Percentiles rank a stretch among this genome's conserved stretches.
Evolutionary conservation across 2,888 invertebrate species (phyloP).

Genomic region (Pheosia gnoma): DNA sequence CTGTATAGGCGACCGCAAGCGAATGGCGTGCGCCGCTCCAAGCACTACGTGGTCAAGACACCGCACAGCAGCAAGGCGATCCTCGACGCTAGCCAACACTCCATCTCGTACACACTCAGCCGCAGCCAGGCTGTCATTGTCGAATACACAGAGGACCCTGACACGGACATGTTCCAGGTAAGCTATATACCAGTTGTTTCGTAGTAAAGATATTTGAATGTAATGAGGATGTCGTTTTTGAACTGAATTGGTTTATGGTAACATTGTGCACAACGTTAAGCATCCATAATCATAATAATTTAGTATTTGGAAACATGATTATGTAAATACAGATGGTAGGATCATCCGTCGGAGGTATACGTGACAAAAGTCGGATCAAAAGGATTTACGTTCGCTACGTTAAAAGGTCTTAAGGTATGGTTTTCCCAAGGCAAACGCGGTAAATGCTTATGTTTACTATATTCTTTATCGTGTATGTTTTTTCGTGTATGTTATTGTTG

Average conservation of each 20-base stretch:
- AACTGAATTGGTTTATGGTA: too few relatives aligned
- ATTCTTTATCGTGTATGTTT: background rate
- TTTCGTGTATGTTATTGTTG: background rate
- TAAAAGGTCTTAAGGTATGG: slow-evolving; percentile 36
- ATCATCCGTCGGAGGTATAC: slow-evolving; percentile 13
- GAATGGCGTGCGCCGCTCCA: slow-evolving; percentile 97
- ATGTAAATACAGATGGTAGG: too few relatives aligned
- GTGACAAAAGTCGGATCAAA: slow-evolving; percentile 35
- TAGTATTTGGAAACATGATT: too few relatives aligned
- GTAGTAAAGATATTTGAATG: background rate
- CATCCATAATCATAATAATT: too few relatives aligned
- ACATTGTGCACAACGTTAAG: too few relatives aligned
- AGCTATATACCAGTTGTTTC: slow-evolving; percentile 36
- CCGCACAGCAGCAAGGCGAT: slow-evolving; percentile 98
- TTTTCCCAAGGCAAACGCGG: slow-evolving; percentile 38
- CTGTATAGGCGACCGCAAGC: slow-evolving; percentile 92
- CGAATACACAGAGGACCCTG: slow-evolving; percentile 97
- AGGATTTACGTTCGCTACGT: slow-evolving; percentile 32
- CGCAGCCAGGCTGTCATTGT: slow-evolving; percentile 99
- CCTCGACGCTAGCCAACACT: slow-evolving; percentile 96
- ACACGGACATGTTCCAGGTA: slow-evolving; percentile 99
- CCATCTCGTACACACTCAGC: slow-evolving; percentile 98
- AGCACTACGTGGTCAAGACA: slow-evolving; percentile 97
- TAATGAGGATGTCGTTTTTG: background rate
- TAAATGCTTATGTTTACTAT: background rate